Base-by-base conservation (phyloP, 2,888 invertebrate species). In the Tetragnatha montana region DNA sequence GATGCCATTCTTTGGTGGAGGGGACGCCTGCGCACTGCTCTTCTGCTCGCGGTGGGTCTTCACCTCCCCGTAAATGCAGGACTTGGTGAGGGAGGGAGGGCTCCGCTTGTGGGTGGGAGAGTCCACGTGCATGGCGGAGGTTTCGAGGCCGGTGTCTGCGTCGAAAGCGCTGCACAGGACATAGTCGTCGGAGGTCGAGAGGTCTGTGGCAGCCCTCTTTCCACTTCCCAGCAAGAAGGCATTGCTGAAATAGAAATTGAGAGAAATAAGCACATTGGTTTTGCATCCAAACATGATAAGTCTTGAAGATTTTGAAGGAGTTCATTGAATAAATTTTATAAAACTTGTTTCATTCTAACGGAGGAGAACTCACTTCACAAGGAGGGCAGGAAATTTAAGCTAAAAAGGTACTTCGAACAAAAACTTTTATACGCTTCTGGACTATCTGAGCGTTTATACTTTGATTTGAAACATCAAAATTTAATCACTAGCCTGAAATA, bases 121-220 rank as follows among this genome's bases (percentile, higher is more conserved):
- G 93, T 93, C 91, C 95, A 95, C 83, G 51, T 50, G 82, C 93
- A 94, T 94, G 7, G 93, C 94, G 83, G 95, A 87, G 6, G 81
- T 12, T 60, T 80, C 78, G 6, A 85, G 85, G 21, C 85, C 86
- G 21, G 87, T 87, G 81, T 89, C 91, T 35, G 89, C 91, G 69
- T 92, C 92, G 75, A 93, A 92, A 8, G 92, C 92, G 90, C 92
- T 92, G 88, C 92, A 93, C 21, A 92, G 91, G 49, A 93, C 93
- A 89, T 93, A 93, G 84, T 93, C 93, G 83, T 93, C 93, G 76
- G 92, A 91, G 49, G 93, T 92, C 49, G 92, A 91, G 74, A 93
- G 91, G 75, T 92, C 92, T 21, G 91, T 82, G 22, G 92, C 92
- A 47, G 92, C 91, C 70, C 83, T 88, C 19, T 85, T 82, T 50